Percentiles rank a stretch among this genome's conserved stretches.
Evolutionary conservation across 2,113 vertebrate genomes (phyloP).

Genomic region (Cheilinus undulatus): DNA sequence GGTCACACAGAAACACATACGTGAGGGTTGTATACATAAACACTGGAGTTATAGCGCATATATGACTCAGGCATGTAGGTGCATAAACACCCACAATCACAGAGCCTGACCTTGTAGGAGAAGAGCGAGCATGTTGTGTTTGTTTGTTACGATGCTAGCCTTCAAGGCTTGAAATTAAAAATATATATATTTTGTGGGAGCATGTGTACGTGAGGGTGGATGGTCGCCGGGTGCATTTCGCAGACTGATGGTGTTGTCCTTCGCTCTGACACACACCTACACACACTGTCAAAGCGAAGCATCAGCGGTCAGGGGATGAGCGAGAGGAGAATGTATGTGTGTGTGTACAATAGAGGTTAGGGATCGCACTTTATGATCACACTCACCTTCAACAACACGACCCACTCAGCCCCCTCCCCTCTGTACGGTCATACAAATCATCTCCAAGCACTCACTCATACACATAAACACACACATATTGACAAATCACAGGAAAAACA

Average conservation of each 20-base stretch:
- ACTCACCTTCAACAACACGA: slow-evolving; percentile 66
- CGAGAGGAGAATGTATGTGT: slow-evolving; percentile 49
- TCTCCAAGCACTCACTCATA: slow-evolving; percentile 16
- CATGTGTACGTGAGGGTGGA: slow-evolving; percentile 47
- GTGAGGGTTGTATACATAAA: slow-evolving; percentile 57
- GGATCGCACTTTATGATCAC: slow-evolving; percentile 72
- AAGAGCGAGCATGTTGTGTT: slow-evolving; percentile 34
- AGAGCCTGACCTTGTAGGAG: slow-evolving; percentile 57
- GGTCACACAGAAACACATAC: slow-evolving; percentile 22
- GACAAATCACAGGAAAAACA: slow-evolving; percentile 19
- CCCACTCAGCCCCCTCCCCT: background rate
- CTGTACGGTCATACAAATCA: slow-evolving; percentile 50
- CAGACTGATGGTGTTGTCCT: slow-evolving; percentile 80
- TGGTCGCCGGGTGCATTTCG: slow-evolving; percentile 52
- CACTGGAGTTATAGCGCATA: slow-evolving; percentile 37
- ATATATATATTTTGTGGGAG: slow-evolving; percentile 46
- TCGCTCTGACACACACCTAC: slow-evolving; percentile 77
- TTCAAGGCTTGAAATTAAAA: slow-evolving; percentile 60
- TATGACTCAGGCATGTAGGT: slow-evolving; percentile 28
- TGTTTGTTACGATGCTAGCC: slow-evolving; percentile 67
- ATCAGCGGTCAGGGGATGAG: slow-evolving; percentile 62
- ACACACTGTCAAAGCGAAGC: slow-evolving; percentile 74
- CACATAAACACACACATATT: slow-evolving; percentile 10
- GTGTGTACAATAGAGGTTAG: slow-evolving; percentile 56
- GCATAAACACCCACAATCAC: slow-evolving; percentile 53